Evolutionary conservation across 2,113 vertebrate species (phyloP).

Genomic region (Sitta europaea): DNA sequence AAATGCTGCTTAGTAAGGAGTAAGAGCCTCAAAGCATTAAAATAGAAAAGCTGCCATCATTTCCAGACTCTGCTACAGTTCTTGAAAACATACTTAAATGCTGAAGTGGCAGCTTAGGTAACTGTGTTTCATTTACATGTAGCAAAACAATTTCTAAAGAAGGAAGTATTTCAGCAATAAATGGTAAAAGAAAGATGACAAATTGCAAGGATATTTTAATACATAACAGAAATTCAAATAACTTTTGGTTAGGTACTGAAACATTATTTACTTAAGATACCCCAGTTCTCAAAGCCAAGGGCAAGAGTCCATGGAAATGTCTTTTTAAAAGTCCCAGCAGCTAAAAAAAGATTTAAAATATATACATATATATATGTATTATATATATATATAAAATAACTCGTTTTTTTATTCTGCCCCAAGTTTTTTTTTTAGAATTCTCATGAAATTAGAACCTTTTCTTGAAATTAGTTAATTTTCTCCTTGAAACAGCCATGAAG

Average conservation of each 20-base stretch:
- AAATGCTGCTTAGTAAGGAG: background rate
- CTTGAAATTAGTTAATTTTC: background rate
- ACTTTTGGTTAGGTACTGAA: background rate
- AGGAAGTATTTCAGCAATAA: background rate
- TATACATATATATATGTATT: too few relatives aligned
- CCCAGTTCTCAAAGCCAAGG: background rate
- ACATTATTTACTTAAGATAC: background rate
- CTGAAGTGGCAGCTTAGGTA: background rate
- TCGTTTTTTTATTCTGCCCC: background rate
- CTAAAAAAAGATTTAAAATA: background rate
- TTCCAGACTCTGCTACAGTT: background rate
- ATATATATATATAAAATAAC: background rate
- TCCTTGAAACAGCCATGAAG: background rate
- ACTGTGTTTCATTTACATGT: background rate
- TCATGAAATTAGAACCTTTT: background rate
- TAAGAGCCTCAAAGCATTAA: background rate
- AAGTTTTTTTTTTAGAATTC: background rate
- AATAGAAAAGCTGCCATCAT: background rate
- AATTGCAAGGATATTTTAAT: background rate
- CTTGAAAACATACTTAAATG: constrained; percentile 21
- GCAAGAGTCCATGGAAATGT: background rate
- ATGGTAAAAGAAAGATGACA: background rate
- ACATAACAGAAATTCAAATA: background rate
- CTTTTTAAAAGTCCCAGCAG: background rate
- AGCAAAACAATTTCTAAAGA: background rate